Conservation (phyloP, 2,113 vertebrate genomes). For the Peromyscus leucopus region DNA sequence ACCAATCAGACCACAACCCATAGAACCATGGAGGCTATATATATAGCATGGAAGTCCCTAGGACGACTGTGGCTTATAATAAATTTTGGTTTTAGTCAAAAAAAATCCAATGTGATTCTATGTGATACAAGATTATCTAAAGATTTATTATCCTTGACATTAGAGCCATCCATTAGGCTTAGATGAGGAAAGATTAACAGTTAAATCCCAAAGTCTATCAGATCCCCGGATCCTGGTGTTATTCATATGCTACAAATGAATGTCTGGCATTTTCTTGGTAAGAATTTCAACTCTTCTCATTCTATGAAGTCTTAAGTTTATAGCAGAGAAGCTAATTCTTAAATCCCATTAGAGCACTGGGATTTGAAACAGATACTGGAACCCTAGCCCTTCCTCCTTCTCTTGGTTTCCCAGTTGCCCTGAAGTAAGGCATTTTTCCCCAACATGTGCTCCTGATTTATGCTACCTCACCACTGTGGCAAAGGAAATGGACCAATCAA, state of each 20-base stretch:
- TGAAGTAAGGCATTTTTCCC: neutral
- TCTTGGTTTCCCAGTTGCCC: neutral
- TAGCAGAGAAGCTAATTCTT: neutral
- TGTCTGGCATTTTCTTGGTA: neutral
- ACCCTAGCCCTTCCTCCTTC: neutral
- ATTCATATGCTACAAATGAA: neutral
- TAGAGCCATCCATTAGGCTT: neutral
- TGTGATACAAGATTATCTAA: neutral
- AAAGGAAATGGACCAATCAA: neutral
- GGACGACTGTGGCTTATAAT: too few species aligned
- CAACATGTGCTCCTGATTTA: neutral
- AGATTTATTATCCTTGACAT: neutral
- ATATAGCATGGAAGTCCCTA: too few species aligned
- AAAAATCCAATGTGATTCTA: neutral
- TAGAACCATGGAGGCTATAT: too few species aligned
- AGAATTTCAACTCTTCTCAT: neutral
- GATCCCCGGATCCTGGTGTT: neutral
- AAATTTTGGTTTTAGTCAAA: too few species aligned
- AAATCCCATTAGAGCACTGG: neutral
- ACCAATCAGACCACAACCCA: too few species aligned
- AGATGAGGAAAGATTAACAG: neutral
- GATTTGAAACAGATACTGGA: neutral
- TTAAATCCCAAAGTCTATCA: neutral
- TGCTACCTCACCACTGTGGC: too few species aligned
- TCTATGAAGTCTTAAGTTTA: conserved; percentile 8